phyloP scores from a whole-genome alignment of 2,797 vertebrate genomes.

The Lepilemur septentrionalis region DNA sequence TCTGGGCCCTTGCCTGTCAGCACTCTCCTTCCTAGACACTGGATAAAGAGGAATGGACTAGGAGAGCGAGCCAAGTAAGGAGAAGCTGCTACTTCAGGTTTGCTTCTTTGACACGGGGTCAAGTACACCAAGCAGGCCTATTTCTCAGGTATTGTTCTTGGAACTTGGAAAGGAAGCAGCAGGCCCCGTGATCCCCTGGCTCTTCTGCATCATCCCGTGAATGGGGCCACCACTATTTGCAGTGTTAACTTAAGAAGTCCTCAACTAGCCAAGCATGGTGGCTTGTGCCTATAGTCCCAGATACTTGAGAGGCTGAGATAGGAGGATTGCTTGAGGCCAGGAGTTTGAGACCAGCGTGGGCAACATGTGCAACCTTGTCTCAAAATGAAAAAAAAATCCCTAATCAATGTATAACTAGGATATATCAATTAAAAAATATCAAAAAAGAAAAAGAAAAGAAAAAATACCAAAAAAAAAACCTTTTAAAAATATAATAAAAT shows the following conservation, averaged over 20 bases:
- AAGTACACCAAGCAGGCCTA: background rate
- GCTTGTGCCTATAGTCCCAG: too few species aligned
- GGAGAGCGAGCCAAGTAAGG: background rate
- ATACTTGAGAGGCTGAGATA: too few species aligned
- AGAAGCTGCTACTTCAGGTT: background rate
- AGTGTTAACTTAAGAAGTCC: background rate
- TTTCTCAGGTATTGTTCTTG: rapidly evolving
- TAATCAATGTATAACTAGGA: too few species aligned
- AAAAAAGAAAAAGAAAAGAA: too few species aligned
- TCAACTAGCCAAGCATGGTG: background rate
- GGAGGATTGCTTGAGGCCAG: too few species aligned
- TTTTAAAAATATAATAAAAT: too few species aligned
- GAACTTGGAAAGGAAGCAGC: background rate
- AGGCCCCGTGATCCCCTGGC: background rate
- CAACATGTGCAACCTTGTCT: too few species aligned
- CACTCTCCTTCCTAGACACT: background rate
- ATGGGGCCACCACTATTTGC: background rate
- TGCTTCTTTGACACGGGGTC: background rate
- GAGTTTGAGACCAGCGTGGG: too few species aligned
- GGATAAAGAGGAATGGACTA: background rate
- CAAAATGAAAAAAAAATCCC: too few species aligned
- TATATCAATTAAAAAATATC: too few species aligned
- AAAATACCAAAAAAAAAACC: too few species aligned
- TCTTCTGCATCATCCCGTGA: background rate
- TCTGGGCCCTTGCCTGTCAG: too few species aligned